Conservation (phyloP, 2,888 invertebrate species). For the Dicyrtoma fusca region DNA sequence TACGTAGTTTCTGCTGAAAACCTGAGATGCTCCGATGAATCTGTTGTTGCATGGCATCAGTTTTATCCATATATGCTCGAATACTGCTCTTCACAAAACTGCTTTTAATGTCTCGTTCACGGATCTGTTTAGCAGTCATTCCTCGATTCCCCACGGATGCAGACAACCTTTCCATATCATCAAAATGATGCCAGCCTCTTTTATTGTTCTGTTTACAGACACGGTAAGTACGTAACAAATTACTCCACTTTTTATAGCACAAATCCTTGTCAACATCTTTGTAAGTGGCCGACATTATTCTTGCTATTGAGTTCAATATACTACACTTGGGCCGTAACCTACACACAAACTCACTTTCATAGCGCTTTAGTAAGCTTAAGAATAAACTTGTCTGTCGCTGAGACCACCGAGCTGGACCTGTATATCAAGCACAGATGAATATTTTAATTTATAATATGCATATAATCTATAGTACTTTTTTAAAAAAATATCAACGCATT, state of each 20-base stretch:
- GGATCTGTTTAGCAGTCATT: background rate
- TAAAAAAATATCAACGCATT: too few relatives aligned
- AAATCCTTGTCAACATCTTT: conserved; percentile 1
- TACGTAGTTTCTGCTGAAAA: background rate
- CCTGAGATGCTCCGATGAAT: background rate
- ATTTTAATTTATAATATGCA: too few relatives aligned
- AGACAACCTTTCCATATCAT: conserved; percentile 1
- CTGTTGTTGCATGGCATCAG: background rate
- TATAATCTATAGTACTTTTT: too few relatives aligned
- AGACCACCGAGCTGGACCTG: background rate
- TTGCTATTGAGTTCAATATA: conserved; percentile 8
- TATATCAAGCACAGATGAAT: too few relatives aligned
- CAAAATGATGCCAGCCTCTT: background rate
- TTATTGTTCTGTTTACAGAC: background rate
- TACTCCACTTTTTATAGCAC: conserved; percentile 16
- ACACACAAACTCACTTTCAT: conserved; percentile 3
- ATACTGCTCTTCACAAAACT: background rate
- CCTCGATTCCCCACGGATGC: background rate
- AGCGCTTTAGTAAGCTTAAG: background rate
- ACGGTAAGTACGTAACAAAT: conserved; percentile 1
- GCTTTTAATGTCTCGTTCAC: too few relatives aligned
- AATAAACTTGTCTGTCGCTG: background rate
- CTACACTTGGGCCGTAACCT: background rate
- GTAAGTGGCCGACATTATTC: conserved; percentile 1
- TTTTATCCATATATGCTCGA: background rate